A percentile compares a stretch with the other conserved stretches of the same genome.
Evolutionary conservation across 30 jellyfish, hydroid and myxozoan genomes (phyloP).

Genomic region (Aurelia aurita): DNA sequence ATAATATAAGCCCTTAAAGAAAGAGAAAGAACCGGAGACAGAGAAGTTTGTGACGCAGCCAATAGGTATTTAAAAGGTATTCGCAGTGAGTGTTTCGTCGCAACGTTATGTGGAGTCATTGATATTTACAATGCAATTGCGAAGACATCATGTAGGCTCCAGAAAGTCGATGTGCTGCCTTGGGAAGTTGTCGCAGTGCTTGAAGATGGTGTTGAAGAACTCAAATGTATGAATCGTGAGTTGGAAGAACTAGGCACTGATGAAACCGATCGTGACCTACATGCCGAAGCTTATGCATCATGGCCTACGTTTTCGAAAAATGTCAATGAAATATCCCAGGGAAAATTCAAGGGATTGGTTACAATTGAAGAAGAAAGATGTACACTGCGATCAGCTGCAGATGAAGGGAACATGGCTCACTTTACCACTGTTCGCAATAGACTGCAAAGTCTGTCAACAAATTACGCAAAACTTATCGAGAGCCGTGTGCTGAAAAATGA

Average conservation of each 20-base stretch:
- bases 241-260: neutral
- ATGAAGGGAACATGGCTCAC: too few relatives aligned
- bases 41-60: neutral
- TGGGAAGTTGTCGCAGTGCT: constrained; percentile 12
- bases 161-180: constrained; percentile 14
- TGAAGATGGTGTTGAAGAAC: constrained; percentile 11
- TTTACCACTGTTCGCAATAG: too few relatives aligned
- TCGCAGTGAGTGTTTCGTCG: neutral
- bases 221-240: neutral
- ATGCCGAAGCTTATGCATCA: too few relatives aligned
- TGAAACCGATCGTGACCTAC: neutral
- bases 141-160: neutral
- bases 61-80: neutral
- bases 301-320: too few relatives aligned
- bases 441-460: too few relatives aligned
- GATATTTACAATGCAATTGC: constrained; percentile 12
- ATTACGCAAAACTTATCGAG: too few relatives aligned
- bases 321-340: too few relatives aligned
- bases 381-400: too few relatives aligned
- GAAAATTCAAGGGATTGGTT: too few relatives aligned
- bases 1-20: neutral
- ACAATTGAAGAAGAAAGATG: too few relatives aligned
- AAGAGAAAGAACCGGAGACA: constrained; percentile 24
- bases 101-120: constrained; percentile 11
- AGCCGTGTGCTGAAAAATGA: too few relatives aligned